phyloP scores from a whole-genome alignment of 2,797 vertebrate species.

The Anniella stebbinsi region DNA sequence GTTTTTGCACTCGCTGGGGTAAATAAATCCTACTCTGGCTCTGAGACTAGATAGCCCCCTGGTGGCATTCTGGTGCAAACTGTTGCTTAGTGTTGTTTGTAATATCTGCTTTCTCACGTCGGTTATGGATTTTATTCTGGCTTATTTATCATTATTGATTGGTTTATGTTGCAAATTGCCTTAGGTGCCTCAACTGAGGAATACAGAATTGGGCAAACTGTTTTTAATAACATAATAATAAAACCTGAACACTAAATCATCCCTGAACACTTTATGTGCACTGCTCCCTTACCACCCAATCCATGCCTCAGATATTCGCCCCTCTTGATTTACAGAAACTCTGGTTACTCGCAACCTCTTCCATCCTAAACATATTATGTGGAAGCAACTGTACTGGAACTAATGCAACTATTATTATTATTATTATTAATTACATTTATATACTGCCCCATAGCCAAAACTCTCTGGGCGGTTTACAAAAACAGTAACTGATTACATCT shows the following conservation, averaged over 20 bases:
- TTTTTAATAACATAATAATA: background rate
- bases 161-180: background rate
- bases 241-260: background rate
- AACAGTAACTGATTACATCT: background rate
- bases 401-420: too few species aligned
- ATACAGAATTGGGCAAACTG: too few species aligned
- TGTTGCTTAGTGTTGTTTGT: background rate
- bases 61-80: too few species aligned
- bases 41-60: too few species aligned
- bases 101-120: background rate
- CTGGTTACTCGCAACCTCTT: background rate
- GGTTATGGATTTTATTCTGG: background rate
- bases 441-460: too few species aligned
- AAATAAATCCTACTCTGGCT: too few species aligned
- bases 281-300: background rate
- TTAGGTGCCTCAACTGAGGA: background rate
- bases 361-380: background rate
- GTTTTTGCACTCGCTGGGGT: too few species aligned
- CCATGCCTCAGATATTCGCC: background rate
- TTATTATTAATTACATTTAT: too few species aligned
- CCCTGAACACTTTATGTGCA: background rate
- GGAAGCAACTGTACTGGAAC: background rate
- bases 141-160: background rate
- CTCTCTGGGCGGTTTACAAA: too few species aligned
- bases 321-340: background rate